A percentile compares a stretch with the other conserved stretches of the same genome.
These are phyloP conservation scores for Phaethornis superciliosus DNA, from an alignment of 2,113 vertebrate species.

Conservation along the genomic window DNA sequence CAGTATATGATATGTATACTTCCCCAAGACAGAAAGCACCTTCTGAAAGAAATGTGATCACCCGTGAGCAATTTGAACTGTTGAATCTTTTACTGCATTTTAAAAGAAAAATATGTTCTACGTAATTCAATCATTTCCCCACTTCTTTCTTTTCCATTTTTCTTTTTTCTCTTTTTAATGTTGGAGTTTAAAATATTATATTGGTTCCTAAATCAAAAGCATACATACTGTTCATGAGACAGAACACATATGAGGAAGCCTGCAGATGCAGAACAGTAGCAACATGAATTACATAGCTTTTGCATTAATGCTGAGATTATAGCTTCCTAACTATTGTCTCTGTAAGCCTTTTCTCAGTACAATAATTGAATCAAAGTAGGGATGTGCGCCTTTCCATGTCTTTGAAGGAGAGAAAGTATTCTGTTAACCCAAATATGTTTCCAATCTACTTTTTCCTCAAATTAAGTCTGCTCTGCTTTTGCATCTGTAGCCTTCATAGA, in stretches of 20 bases:
- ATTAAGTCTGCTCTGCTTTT: not conserved
- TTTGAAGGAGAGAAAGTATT: not conserved
- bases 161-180: not conserved
- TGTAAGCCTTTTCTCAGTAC: not conserved
- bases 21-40: not conserved
- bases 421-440: not conserved
- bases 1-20: constrained; percentile 15
- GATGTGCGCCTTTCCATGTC: not conserved
- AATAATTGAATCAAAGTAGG: not conserved
- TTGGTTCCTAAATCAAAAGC: constrained; percentile 46
- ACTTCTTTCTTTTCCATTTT: not conserved
- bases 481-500: not conserved
- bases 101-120: constrained; percentile 22
- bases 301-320: constrained; percentile 10
- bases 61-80: not conserved
- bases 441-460: not conserved
- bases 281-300: constrained; percentile 2
- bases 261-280: constrained; percentile 14
- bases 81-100: constrained; percentile 45
- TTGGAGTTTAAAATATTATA: constrained; percentile 8
- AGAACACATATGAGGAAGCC: not conserved
- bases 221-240: not conserved
- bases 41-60: constrained; percentile 51
- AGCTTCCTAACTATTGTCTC: not conserved
- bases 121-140: constrained; percentile 55